A percentile compares a stretch with the other conserved stretches of the same genome.
Evolutionary conservation across 2,888 invertebrate species (phyloP).

Genomic region (Cancer borealis): DNA sequence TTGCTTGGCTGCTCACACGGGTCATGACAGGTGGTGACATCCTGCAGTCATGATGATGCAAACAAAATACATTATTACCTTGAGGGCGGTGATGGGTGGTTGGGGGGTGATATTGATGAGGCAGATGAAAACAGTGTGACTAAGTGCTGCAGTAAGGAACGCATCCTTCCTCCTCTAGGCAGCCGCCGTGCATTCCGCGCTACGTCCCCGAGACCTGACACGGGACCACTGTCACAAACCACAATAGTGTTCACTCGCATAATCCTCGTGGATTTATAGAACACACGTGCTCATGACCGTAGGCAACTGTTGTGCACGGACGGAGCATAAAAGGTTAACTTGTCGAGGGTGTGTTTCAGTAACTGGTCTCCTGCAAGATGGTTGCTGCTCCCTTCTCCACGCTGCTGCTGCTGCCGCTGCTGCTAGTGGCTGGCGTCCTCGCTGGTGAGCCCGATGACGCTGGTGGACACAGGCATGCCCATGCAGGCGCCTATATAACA

Average conservation of each 20-base stretch:
- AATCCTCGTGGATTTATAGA: not conserved
- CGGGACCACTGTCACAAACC: not conserved
- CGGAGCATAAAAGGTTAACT: not conserved
- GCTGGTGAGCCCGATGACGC: not conserved
- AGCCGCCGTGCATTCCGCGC: no score
- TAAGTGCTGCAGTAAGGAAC: no score
- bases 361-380: not conserved
- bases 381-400: not conserved
- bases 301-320: not conserved
- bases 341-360: not conserved
- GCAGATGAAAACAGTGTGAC: no score
- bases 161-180: no score
- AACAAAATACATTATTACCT: no score
- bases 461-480: not conserved
- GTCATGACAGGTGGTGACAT: no score
- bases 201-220: not conserved
- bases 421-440: not conserved
- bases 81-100: no score
- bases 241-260: not conserved
- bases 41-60: no score
- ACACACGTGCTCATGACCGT: conserved; percentile 11
- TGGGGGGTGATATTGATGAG: no score
- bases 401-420: not conserved
- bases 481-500: not conserved
- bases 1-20: no score